Percentiles rank a stretch among this genome's conserved stretches.
phyloP scores from a whole-genome alignment of 1,140 invertebrate genomes.

The Rhagoletis pomonella region DNA sequence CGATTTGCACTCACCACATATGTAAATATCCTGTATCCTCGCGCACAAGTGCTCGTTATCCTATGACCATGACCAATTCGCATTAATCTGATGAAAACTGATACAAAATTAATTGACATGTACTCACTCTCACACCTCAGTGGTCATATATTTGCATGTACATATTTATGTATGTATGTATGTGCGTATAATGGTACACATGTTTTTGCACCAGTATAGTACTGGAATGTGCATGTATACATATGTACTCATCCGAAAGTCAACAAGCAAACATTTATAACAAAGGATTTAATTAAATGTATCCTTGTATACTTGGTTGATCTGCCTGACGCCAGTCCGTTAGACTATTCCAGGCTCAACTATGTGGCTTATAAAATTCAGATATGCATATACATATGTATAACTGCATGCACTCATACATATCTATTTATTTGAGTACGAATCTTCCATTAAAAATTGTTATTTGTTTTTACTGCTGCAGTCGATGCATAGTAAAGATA shows the following conservation, averaged over 20 bases:
- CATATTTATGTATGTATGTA: background rate
- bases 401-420: background rate
- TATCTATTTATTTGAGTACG: background rate
- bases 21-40: background rate
- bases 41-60: background rate
- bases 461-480: too few relatives aligned
- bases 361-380: background rate
- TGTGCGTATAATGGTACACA: background rate
- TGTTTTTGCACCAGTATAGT: too few relatives aligned
- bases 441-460: too few relatives aligned
- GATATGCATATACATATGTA: background rate
- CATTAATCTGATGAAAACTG: slow-evolving; percentile 22
- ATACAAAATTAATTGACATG: slow-evolving; percentile 19
- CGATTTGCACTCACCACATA: too few relatives aligned
- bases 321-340: background rate
- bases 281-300: slow-evolving; percentile 39
- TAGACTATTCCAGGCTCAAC: background rate
- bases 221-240: too few relatives aligned
- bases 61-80: slow-evolving; percentile 9
- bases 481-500: too few relatives aligned
- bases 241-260: background rate
- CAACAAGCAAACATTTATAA: background rate
- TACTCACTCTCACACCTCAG: background rate
- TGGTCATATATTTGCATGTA: background rate
- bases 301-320: background rate